phyloP scores from a whole-genome alignment of 2,113 vertebrate genomes.

The Drymodes brunneopygia region DNA sequence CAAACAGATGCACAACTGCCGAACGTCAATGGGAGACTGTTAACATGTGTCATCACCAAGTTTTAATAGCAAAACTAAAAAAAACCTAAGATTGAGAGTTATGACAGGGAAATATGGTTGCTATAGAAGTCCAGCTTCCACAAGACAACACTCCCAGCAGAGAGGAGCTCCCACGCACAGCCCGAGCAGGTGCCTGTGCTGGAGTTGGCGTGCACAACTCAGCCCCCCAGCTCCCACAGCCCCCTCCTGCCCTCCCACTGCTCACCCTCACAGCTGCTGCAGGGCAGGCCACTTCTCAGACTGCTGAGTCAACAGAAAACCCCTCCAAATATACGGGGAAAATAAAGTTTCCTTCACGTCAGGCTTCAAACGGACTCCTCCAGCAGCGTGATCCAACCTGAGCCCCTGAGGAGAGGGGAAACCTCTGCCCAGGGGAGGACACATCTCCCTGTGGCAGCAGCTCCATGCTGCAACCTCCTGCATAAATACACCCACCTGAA shows the following conservation, averaged over 20 bases:
- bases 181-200: fast-evolving
- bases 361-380: fast-evolving
- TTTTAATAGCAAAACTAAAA: conserved; percentile 27
- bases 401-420: fast-evolving
- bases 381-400: background rate
- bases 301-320: background rate
- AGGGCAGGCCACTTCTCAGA: background rate
- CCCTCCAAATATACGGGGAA: fast-evolving
- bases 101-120: background rate
- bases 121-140: conserved; percentile 12
- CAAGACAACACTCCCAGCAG: background rate
- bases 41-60: conserved; percentile 28
- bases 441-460: background rate
- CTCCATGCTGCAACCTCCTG: fast-evolving
- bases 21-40: background rate
- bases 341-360: background rate
- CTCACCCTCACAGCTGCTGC: background rate
- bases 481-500: background rate
- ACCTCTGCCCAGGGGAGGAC: background rate
- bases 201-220: fast-evolving
- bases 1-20: conserved; percentile 27
- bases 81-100: background rate
- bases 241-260: background rate
- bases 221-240: background rate
- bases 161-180: background rate